Evolutionary conservation across 2,113 vertebrate genomes (phyloP).

Genomic region (Prunella fulvescens): DNA sequence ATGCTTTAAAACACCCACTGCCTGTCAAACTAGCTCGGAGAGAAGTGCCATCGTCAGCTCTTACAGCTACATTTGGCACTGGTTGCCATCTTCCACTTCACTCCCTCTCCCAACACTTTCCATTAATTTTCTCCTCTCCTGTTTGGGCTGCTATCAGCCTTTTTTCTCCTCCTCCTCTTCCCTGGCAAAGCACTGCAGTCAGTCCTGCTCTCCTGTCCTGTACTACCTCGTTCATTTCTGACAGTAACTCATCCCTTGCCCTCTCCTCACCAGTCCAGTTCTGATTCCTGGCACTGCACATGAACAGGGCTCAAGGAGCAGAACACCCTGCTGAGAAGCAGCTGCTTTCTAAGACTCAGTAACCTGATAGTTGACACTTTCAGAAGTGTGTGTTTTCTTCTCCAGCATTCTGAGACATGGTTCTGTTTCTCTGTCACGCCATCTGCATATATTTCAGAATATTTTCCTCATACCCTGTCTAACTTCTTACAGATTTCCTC

Average conservation of each 20-base stretch:
- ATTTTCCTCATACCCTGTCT: not conserved
- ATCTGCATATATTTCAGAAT: not conserved
- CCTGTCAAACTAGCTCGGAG: not conserved
- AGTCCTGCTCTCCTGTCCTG: not conserved
- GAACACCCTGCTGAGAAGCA: not conserved
- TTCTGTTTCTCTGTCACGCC: not conserved
- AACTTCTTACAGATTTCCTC: constrained; percentile 23
- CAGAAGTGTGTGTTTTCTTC: not conserved
- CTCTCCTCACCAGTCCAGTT: not conserved
- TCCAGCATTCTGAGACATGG: not conserved
- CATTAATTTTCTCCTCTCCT: not conserved
- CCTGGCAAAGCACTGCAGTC: not conserved
- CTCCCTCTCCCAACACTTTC: not conserved
- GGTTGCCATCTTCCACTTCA: not conserved
- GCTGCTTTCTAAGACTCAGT: not conserved
- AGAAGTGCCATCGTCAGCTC: not conserved
- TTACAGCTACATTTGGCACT: not conserved
- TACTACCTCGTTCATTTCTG: not conserved
- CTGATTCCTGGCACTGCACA: not conserved
- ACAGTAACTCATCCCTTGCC: not conserved
- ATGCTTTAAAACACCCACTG: not conserved
- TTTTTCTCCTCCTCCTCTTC: not conserved
- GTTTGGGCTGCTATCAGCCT: not conserved
- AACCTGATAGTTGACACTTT: not conserved
- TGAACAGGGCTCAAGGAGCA: not conserved